These are phyloP conservation scores for Cryptoblepharus egeriae DNA, from an alignment of 2,797 vertebrate genomes.

Conservation along the genomic window DNA sequence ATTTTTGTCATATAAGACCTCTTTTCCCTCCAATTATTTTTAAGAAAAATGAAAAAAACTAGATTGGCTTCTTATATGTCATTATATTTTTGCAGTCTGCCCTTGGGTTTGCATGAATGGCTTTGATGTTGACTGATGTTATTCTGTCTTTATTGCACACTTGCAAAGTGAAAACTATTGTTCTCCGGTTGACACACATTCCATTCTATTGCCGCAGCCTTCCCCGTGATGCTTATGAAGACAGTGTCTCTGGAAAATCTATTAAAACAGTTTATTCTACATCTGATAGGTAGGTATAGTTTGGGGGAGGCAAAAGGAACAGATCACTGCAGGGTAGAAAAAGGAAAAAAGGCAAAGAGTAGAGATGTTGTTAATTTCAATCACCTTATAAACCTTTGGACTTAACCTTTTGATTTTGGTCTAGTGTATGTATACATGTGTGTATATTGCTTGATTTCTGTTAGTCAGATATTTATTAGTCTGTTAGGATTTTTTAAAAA, in stretches of 20 bases:
- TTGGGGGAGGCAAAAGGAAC: neutral
- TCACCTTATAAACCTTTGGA: neutral
- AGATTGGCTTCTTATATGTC: neutral
- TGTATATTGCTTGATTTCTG: neutral
- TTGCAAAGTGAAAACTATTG: conserved; percentile 32
- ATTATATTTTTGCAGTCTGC: neutral
- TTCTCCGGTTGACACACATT: conserved; percentile 30
- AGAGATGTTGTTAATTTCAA: neutral
- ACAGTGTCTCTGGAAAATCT: conserved; percentile 75
- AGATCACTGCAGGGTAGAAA: too few species aligned
- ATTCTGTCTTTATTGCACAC: conserved; percentile 10
- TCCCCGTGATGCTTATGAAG: conserved; percentile 62
- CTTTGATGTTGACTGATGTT: conserved; percentile 28
- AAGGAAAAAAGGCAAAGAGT: neutral
- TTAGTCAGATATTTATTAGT: too few species aligned
- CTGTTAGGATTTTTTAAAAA: too few species aligned
- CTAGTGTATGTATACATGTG: neutral
- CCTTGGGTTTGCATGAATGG: neutral
- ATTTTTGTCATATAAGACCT: neutral
- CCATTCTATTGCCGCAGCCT: conserved; percentile 69
- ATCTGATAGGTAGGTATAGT: conserved; percentile 83
- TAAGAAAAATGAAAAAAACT: neutral
- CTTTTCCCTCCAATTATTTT: neutral
- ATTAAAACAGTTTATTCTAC: conserved; percentile 83
- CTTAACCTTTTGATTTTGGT: neutral